These are phyloP conservation scores for Lithophane semibrunnea DNA, from an alignment of 2,888 invertebrate species.

Conservation along the genomic window DNA sequence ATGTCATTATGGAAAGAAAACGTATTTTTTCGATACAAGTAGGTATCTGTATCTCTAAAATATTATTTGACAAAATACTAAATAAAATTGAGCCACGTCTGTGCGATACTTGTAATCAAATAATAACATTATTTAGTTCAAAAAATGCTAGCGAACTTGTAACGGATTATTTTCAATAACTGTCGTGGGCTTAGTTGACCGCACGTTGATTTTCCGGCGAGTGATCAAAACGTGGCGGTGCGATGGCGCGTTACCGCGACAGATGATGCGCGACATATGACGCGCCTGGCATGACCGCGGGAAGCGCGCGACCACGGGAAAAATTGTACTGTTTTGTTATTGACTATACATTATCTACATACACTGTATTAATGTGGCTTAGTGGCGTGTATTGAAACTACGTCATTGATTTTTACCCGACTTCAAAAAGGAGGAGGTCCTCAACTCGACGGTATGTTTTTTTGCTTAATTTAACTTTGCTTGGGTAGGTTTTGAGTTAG, in stretches of 20 bases:
- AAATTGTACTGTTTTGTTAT: conserved; percentile 3
- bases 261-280: conserved; percentile 40
- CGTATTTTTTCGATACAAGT: not conserved
- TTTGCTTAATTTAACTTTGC: no score
- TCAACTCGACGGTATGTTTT: no score
- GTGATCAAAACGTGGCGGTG: conserved; percentile 25
- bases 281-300: conserved; percentile 16
- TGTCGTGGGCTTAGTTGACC: conserved; percentile 23
- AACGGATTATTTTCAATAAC: conserved; percentile 39
- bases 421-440: no score
- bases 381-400: not conserved
- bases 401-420: not conserved
- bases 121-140: not conserved
- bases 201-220: conserved; percentile 27
- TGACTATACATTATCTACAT: not conserved
- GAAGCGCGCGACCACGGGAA: not conserved
- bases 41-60: not conserved
- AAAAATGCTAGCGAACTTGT: conserved; percentile 2
- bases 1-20: not conserved
- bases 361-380: not conserved
- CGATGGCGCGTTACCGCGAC: conserved; percentile 45
- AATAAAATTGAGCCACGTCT: not conserved
- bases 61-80: not conserved
- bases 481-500: no score
- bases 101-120: not conserved